These are phyloP conservation scores for Tetragonisca angustula DNA, from an alignment of 2,888 invertebrate species.

Conservation along the genomic window DNA sequence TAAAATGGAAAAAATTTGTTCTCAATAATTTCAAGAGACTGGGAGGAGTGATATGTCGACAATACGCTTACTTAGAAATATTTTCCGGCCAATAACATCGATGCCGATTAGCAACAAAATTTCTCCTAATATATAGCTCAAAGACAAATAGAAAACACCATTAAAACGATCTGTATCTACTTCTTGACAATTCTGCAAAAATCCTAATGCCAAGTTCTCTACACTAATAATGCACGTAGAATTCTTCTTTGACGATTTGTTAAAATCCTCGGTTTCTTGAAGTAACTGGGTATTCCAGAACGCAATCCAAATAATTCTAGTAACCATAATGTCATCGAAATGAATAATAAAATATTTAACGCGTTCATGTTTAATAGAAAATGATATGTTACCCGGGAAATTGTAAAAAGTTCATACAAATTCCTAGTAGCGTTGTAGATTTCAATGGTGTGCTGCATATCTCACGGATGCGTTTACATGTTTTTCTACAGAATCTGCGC, in stretches of 20 bases:
- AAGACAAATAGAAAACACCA: conserved; percentile 65
- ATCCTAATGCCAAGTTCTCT: conserved; percentile 59
- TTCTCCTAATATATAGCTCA: conserved; percentile 73
- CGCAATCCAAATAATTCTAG: conserved; percentile 72
- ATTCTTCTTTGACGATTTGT: conserved; percentile 26
- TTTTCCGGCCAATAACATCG: conserved; percentile 68
- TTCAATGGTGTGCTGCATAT: conserved; percentile 58
- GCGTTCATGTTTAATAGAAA: neutral
- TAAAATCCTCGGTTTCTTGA: conserved; percentile 40
- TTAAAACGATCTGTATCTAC: conserved; percentile 65
- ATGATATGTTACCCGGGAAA: conserved; percentile 72
- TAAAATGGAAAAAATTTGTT: neutral
- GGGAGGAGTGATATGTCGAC: neutral
- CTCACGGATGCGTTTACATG: conserved; percentile 29
- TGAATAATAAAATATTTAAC: neutral
- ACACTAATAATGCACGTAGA: conserved; percentile 59
- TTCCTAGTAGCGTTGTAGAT: conserved; percentile 56
- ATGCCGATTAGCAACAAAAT: conserved; percentile 68
- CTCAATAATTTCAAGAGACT: neutral
- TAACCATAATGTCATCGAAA: neutral
- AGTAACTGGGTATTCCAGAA: conserved; percentile 70
- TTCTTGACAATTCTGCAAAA: conserved; percentile 69
- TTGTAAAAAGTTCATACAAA: conserved; percentile 63
- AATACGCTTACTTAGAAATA: conserved; percentile 59
- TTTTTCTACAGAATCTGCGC: conserved; percentile 39